Evolutionary conservation across 2,888 invertebrate species (phyloP), one percentile per base, ranked within the genome.

Genomic region (Stenchaetothrips biformis): DNA sequence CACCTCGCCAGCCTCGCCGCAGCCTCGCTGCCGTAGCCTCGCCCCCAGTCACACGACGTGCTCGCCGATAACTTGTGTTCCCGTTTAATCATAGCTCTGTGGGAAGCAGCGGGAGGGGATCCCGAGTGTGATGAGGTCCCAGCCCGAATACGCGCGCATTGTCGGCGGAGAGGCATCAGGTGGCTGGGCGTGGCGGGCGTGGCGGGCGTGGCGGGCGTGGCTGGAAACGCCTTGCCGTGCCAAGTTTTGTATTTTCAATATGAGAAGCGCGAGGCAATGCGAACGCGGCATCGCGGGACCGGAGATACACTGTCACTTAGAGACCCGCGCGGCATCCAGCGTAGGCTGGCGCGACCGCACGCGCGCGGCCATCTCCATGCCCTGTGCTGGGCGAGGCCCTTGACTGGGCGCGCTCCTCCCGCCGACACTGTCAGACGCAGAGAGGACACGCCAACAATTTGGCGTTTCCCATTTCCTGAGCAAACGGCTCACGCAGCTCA

Each of bases 161-260:
- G 67, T 74, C 67, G 18, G n/a, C n/a, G n/a, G n/a, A n/a, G n/a
- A 74, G 67, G 67, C 67, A 74, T 74, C 67, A 74, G 67, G 67
- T 74, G 67, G 67, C 67, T 16, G 53, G 37, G 13, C 67, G 67
- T 4, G 21, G 67, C 67, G 3, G n/a, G 18, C 59, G 59, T n/a
- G n/a, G n/a, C n/a, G n/a, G n/a, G n/a, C n/a, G n/a, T n/a, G n/a
- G n/a, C n/a, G n/a, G n/a, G n/a, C n/a, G n/a, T n/a, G n/a, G n/a
- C n/a, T n/a, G n/a, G n/a, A n/a, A n/a, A n/a, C 18, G 59, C 59
- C 18, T 7, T 13, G 59, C 59, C 37, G 37, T 37, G 59, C 21
- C 67, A 74, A 21, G 67, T 74, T 37, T 74, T 74, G 67, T 74
- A 74, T 74, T 74, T 25, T 25, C 67, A 21, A 74, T 21, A 74